Percentiles rank a stretch among this genome's conserved stretches.
Evolutionary conservation across 2,888 invertebrate species (phyloP).

Genomic region (Dynastes maya): DNA sequence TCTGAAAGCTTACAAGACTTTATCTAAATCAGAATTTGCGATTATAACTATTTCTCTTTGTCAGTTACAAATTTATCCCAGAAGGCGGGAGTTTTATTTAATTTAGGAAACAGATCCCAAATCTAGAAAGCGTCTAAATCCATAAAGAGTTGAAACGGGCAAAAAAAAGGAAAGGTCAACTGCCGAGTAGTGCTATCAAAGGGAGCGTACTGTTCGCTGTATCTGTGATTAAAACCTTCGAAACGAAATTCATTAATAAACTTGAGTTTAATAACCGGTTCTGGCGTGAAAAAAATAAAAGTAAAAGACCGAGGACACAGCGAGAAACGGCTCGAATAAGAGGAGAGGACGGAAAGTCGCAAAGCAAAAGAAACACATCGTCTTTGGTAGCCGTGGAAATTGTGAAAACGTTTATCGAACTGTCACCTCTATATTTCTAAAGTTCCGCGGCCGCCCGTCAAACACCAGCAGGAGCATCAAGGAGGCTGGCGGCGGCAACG

Average conservation of each 20-base stretch:
- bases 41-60: no score
- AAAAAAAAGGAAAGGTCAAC: no score
- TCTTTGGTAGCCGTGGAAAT: slow-evolving; percentile 6
- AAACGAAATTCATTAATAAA: slow-evolving; percentile 32
- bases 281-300: slow-evolving; percentile 19
- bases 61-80: no score
- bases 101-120: no score
- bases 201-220: no score
- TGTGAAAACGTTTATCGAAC: slow-evolving; percentile 44
- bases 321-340: not conserved
- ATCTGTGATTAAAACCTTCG: slow-evolving; percentile 18
- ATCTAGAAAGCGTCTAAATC: no score
- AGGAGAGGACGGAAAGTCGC: not conserved
- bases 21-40: no score
- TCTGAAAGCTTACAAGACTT: no score
- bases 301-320: not conserved
- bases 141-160: no score
- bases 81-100: no score
- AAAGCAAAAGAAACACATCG: slow-evolving; percentile 2
- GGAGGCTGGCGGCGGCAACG: not conserved
- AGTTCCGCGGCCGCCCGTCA: slow-evolving; percentile 17
- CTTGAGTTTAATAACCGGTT: slow-evolving; percentile 45
- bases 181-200: no score
- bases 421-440: slow-evolving; percentile 39
- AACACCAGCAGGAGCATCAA: slow-evolving; percentile 2